A percentile compares a stretch with the other conserved stretches of the same genome.
These are phyloP conservation scores for Torymus auratus DNA, from an alignment of 2,888 invertebrate genomes.

Conservation along the genomic window DNA sequence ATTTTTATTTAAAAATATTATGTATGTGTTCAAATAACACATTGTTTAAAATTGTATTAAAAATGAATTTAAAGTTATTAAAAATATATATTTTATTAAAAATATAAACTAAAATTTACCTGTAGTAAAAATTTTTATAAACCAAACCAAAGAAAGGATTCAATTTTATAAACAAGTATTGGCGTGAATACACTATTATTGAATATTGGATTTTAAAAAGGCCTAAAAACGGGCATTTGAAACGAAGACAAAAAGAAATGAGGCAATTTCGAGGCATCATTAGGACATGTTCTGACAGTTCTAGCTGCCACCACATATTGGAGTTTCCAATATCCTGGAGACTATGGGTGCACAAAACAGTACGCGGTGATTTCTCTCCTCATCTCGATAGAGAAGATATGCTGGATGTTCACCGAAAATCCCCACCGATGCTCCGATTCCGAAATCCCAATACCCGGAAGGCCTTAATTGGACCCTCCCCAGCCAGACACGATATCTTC, in stretches of 20 bases:
- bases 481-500: background rate
- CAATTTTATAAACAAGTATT: no score
- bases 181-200: no score
- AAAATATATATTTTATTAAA: no score
- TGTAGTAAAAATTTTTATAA: no score
- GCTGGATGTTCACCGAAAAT: no score
- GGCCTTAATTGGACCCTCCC: slow-evolving; percentile 47
- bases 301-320: background rate
- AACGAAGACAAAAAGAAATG: background rate
- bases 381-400: background rate
- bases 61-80: no score
- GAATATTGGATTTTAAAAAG: no score
- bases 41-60: no score
- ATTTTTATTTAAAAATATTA: no score
- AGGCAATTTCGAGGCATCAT: slow-evolving; percentile 18
- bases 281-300: background rate
- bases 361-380: slow-evolving; percentile 4
- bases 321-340: slow-evolving; percentile 12
- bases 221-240: background rate
- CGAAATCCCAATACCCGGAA: slow-evolving; percentile 42
- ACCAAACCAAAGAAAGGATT: no score
- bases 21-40: no score
- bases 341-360: background rate
- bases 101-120: no score
- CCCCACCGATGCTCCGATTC: slow-evolving; percentile 1